These are phyloP conservation scores for Harpalus rufipes DNA, from an alignment of 2,888 invertebrate species.

Conservation along the genomic window DNA sequence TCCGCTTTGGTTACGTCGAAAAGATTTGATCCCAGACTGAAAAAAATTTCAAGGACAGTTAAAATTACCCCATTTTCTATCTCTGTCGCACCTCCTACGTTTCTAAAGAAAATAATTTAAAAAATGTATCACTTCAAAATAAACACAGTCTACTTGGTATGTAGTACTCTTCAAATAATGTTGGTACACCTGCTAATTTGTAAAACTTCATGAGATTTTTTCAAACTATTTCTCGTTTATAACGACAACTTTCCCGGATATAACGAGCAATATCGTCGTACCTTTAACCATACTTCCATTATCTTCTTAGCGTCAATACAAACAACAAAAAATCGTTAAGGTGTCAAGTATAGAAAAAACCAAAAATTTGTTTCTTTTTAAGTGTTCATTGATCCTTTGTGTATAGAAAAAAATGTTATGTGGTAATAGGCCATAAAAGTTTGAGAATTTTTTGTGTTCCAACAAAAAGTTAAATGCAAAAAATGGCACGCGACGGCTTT, in stretches of 20 bases:
- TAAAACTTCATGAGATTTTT: no score
- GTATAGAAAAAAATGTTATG: slow-evolving; percentile 51
- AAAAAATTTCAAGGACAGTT: slow-evolving; percentile 68
- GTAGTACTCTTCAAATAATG: no score
- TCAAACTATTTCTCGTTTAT: no score
- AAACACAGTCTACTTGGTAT: neutral
- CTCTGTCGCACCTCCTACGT: slow-evolving; percentile 64
- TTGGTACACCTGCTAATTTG: no score
- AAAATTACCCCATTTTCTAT: slow-evolving; percentile 68
- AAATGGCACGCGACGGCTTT: neutral
- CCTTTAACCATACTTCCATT: no score
- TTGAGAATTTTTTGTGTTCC: slow-evolving; percentile 46
- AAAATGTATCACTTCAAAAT: slow-evolving; percentile 43
- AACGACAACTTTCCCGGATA: no score
- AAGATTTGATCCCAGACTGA: slow-evolving; percentile 65
- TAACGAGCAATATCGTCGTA: no score
- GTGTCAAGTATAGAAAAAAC: neutral
- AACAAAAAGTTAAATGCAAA: neutral
- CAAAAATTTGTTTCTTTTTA: neutral
- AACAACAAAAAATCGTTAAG: neutral
- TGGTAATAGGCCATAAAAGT: slow-evolving; percentile 64
- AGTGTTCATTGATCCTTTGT: slow-evolving; percentile 43
- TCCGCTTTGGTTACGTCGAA: slow-evolving; percentile 66
- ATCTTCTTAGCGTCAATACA: neutral
- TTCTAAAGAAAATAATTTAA: slow-evolving; percentile 42